Percentiles rank a stretch among this genome's conserved stretches.
These are phyloP conservation scores for Xanthostigma xanthostigma DNA, from an alignment of 2,888 invertebrate genomes.

Conservation along the genomic window DNA sequence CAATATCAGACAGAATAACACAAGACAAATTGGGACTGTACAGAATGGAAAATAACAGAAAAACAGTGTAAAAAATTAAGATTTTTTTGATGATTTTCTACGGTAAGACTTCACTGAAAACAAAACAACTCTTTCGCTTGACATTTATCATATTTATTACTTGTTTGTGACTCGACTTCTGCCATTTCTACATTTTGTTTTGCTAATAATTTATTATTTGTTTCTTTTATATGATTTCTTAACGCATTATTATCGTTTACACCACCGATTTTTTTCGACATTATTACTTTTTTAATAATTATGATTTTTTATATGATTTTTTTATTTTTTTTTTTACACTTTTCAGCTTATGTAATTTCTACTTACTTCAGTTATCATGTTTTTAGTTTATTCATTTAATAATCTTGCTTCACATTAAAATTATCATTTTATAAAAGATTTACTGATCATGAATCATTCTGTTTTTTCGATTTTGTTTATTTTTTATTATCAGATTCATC, in stretches of 20 bases:
- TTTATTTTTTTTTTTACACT: neutral
- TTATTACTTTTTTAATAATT: neutral
- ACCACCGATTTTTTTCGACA: too few relatives aligned
- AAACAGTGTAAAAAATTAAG: neutral
- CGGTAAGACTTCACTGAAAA: neutral
- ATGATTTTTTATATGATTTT: neutral
- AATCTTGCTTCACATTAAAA: too few relatives aligned
- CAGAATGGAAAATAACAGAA: slow-evolving; percentile 3
- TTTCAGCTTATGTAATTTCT: neutral
- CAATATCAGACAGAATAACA: neutral
- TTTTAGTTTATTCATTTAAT: too few relatives aligned
- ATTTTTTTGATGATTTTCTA: neutral
- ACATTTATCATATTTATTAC: too few relatives aligned
- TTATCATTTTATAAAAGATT: too few relatives aligned
- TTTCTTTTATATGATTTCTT: neutral
- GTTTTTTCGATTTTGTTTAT: too few relatives aligned
- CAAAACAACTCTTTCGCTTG: too few relatives aligned
- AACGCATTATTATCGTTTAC: too few relatives aligned
- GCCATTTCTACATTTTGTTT: neutral
- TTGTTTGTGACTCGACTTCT: neutral
- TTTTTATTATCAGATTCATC: too few relatives aligned
- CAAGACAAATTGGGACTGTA: slow-evolving; percentile 3
- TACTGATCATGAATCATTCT: too few relatives aligned
- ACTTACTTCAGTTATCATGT: too few relatives aligned
- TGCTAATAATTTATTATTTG: neutral